These are phyloP conservation scores for Gerris lacustris DNA, from an alignment of 2,888 invertebrate species.

Conservation along the genomic window DNA sequence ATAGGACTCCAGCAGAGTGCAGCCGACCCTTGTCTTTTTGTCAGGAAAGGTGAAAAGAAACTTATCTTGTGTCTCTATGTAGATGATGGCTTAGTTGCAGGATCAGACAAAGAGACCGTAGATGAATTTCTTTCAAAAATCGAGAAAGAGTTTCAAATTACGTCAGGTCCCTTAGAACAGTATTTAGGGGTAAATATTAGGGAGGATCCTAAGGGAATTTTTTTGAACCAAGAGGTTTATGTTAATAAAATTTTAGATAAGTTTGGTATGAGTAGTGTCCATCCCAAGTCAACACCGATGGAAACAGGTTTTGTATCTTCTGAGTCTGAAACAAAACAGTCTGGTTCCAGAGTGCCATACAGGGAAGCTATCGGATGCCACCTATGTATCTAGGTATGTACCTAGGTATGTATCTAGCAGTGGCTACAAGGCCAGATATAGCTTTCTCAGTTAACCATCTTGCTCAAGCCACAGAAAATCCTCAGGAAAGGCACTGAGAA, in stretches of 20 bases:
- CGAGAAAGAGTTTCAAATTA: constrained; percentile 23
- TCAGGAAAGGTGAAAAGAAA: constrained; percentile 20
- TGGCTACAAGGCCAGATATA: too few species aligned
- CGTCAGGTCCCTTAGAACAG: constrained; percentile 11
- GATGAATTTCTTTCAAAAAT: constrained; percentile 19
- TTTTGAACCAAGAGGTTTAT: neutral
- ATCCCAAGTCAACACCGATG: neutral
- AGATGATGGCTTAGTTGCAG: constrained; percentile 23
- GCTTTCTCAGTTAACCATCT: constrained; percentile 18
- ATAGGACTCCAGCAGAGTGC: neutral
- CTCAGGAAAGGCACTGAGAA: constrained; percentile 17
- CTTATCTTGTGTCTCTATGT: constrained; percentile 27
- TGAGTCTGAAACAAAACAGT: neutral
- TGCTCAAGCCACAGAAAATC: constrained; percentile 14
- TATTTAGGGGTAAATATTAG: neutral
- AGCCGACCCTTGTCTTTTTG: constrained; percentile 34
- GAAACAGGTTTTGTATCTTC: neutral
- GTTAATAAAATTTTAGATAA: neutral
- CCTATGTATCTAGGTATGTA: neutral
- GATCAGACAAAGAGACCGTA: constrained; percentile 14
- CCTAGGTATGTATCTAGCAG: too few species aligned
- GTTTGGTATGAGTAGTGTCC: neutral
- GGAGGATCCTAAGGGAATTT: neutral
- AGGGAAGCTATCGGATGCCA: constrained; percentile 27
- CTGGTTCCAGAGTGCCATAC: constrained; percentile 3